Evolutionary conservation across 2,888 invertebrate species (phyloP).

Genomic region (Drosophila picticornis): DNA sequence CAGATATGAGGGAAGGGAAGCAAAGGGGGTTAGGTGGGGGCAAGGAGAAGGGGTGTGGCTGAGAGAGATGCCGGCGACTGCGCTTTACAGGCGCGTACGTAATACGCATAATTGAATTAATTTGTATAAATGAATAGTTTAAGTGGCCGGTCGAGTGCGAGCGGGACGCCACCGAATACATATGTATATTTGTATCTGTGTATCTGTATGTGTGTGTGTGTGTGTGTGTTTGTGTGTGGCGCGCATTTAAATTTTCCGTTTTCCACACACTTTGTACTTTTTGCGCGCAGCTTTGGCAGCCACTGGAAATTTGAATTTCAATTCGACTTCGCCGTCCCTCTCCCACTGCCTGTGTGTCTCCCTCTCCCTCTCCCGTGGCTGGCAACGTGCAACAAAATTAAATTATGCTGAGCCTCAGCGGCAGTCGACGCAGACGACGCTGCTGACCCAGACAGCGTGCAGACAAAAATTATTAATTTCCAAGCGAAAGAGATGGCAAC

Average conservation of each 20-base stretch:
- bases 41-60: not conserved
- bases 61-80: slow-evolving; percentile 71
- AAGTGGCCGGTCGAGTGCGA: slow-evolving; percentile 76
- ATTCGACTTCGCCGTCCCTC: slow-evolving; percentile 66
- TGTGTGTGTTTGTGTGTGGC: slow-evolving; percentile 62
- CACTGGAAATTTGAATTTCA: slow-evolving; percentile 77
- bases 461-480: slow-evolving; percentile 80
- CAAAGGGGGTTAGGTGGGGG: too few relatives aligned
- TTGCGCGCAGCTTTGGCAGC: slow-evolving; percentile 44
- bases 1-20: not conserved
- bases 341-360: not conserved
- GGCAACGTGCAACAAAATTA: slow-evolving; percentile 74
- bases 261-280: slow-evolving; percentile 67
- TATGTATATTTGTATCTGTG: not conserved
- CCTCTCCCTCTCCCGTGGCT: not conserved
- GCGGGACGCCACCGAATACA: slow-evolving; percentile 39
- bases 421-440: slow-evolving; percentile 35
- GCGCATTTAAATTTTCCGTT: slow-evolving; percentile 81
- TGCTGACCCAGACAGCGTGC: slow-evolving; percentile 80
- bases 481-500: slow-evolving; percentile 45
- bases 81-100: slow-evolving; percentile 80
- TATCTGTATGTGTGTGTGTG: slow-evolving; percentile 39
- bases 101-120: slow-evolving; percentile 84
- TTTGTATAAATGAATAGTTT: slow-evolving; percentile 84
- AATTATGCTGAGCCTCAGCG: slow-evolving; percentile 76